phyloP scores from a whole-genome alignment of 2,888 invertebrate genomes.

The Hoplodrina blanda region DNA sequence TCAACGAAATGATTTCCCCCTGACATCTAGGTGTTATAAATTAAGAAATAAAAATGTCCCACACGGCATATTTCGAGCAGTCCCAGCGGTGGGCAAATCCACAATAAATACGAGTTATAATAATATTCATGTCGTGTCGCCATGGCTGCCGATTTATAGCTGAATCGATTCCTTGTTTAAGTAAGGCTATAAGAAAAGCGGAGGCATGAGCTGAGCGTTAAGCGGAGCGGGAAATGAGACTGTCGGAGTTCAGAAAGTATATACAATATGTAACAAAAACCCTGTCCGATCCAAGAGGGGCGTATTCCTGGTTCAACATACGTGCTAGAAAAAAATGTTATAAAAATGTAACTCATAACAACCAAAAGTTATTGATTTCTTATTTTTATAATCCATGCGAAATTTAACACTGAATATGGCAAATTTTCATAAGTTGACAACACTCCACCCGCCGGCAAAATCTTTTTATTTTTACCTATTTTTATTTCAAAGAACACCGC shows the following conservation, averaged over 20 bases:
- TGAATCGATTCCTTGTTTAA: constrained; percentile 80
- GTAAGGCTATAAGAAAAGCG: constrained; percentile 69
- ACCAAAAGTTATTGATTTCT: too few relatives aligned
- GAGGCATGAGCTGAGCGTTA: background rate
- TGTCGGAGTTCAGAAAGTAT: background rate
- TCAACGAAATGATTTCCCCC: constrained; percentile 25
- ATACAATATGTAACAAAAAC: too few relatives aligned
- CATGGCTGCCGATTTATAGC: constrained; percentile 82
- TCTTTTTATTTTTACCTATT: too few relatives aligned
- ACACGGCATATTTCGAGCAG: constrained; percentile 54
- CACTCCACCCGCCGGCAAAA: too few relatives aligned
- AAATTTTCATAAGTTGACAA: too few relatives aligned
- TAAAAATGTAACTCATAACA: too few relatives aligned
- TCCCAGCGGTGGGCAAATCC: constrained; percentile 74
- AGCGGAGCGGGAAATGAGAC: background rate
- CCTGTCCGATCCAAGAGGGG: too few relatives aligned
- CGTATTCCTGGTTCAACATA: too few relatives aligned
- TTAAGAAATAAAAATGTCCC: constrained; percentile 66
- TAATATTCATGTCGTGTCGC: constrained; percentile 84
- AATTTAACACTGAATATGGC: too few relatives aligned
- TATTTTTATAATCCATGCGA: too few relatives aligned
- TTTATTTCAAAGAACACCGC: too few relatives aligned
- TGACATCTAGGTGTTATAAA: constrained; percentile 61
- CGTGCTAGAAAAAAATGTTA: too few relatives aligned
- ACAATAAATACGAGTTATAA: constrained; percentile 84